Evolutionary conservation across 2,113 vertebrate genomes (phyloP), one percentile per base, ranked within the genome.

Genomic region (Hystrix brachyura): DNA sequence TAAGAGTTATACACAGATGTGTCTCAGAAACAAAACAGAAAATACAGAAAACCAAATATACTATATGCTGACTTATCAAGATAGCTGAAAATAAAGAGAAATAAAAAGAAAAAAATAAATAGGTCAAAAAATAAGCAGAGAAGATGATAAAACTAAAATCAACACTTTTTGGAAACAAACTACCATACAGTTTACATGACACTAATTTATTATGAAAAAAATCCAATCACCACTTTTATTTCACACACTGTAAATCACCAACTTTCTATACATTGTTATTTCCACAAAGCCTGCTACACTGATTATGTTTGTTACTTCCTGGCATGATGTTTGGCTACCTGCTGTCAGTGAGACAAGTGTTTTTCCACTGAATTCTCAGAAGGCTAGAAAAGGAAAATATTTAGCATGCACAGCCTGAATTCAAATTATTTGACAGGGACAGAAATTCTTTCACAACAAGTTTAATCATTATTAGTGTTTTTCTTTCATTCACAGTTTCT

Each of bases 281-380:
- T 94, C 79, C 87, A 87, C 18, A 65, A 94, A 83, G 25, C 4
- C 12, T 86, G 55, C 51, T 1, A 19, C 4, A 38, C 4, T 46
- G 46, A 72, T 46, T 87, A 59, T 3, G 29, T 87, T 23, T 81
- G 32, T 23, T 80, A 57, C 51, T 82, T 81, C 57, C 53, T 93
- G 51, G 55, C 7, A 46, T 64, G 55, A 82, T 32, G 46, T 43
- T 23, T 72, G 71, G 38, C 25, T 12, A 72, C 38, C 38, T 72
- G 19, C n/a, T 51, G 3, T 90, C 3, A 4, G 19, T 19, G 14
- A 87, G 53, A 85, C 11, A 81, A 78, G 48, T 81, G 38, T 87
- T 93, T 93, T 93, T 65, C 64, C 27, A 86, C 60, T 72, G 18
- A 11, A 46, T 94, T 67, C 67, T 94, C 62, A 59, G 53, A 94